A percentile compares a stretch with the other conserved stretches of the same genome.
Evolutionary conservation across 2,797 vertebrate species (phyloP).

Genomic region (Bovichtus diacanthus): DNA sequence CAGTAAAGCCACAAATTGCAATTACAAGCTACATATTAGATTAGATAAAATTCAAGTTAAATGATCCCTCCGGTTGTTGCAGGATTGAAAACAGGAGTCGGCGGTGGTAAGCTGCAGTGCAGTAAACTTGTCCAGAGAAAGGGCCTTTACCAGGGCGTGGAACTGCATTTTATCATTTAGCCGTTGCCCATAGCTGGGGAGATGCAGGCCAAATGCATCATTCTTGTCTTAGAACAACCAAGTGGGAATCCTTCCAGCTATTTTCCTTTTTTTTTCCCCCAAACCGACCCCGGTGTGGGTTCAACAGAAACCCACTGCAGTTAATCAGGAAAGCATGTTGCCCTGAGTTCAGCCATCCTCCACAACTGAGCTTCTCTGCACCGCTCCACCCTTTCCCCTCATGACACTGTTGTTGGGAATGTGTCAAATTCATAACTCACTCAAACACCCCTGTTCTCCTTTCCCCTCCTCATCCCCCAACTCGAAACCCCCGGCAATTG

Average conservation of each 20-base stretch:
- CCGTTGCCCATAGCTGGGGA: constrained; percentile 29
- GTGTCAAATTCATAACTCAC: constrained; percentile 17
- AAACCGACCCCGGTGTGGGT: constrained; percentile 64
- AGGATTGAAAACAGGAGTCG: constrained; percentile 9
- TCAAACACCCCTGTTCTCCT: background rate
- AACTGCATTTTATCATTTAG: constrained; percentile 40
- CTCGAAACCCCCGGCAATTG: background rate
- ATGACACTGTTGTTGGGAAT: constrained; percentile 17
- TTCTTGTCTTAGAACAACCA: constrained; percentile 58
- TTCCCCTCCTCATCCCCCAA: background rate
- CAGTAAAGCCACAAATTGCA: constrained; percentile 38
- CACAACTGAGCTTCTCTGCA: constrained; percentile 55
- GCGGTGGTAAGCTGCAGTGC: constrained; percentile 3
- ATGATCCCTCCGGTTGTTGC: background rate
- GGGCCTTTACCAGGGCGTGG: constrained; percentile 12
- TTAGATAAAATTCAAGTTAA: constrained; percentile 27
- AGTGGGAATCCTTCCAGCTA: constrained; percentile 67
- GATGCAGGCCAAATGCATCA: constrained; percentile 57
- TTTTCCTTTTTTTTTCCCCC: constrained; percentile 1
- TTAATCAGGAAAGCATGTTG: constrained; percentile 81
- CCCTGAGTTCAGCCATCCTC: constrained; percentile 67
- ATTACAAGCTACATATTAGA: constrained; percentile 27
- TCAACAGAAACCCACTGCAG: constrained; percentile 74
- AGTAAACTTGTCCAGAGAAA: constrained; percentile 28
- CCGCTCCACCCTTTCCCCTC: constrained; percentile 15